phyloP scores from a whole-genome alignment of 2,797 vertebrate genomes.

The Siniperca obscura region DNA sequence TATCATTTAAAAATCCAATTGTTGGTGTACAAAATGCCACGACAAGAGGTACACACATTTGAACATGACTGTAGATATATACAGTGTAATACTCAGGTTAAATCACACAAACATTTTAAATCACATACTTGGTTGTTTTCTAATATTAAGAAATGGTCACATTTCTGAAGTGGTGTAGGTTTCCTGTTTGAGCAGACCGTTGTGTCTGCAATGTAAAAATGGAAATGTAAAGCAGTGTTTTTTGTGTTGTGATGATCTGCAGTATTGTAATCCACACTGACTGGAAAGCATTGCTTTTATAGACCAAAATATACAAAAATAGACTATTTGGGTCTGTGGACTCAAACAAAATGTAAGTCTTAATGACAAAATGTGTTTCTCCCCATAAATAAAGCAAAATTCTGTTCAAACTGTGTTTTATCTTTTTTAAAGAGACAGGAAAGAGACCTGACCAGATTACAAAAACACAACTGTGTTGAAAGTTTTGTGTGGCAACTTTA shows the following conservation, averaged over 20 bases:
- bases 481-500: not conserved
- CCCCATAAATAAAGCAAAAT: constrained; percentile 86
- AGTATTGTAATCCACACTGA: constrained; percentile 89
- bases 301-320: constrained; percentile 82
- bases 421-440: constrained; percentile 12
- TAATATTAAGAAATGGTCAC: constrained; percentile 70
- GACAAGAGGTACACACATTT: constrained; percentile 40
- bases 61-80: constrained; percentile 61
- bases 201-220: constrained; percentile 78
- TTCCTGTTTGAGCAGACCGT: constrained; percentile 65
- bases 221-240: constrained; percentile 77
- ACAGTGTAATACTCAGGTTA: constrained; percentile 80
- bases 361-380: constrained; percentile 95
- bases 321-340: constrained; percentile 95
- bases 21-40: constrained; percentile 42
- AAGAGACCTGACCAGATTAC: not conserved
- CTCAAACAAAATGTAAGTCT: constrained; percentile 99
- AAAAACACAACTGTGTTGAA: constrained; percentile 1
- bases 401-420: constrained; percentile 81
- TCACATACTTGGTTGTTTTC: constrained; percentile 72
- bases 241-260: constrained; percentile 88
- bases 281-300: constrained; percentile 90
- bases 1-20: constrained; percentile 18
- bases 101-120: constrained; percentile 72
- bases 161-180: constrained; percentile 75